Conservation (phyloP, 2,888 invertebrate species). For the Phengaris alcon region DNA sequence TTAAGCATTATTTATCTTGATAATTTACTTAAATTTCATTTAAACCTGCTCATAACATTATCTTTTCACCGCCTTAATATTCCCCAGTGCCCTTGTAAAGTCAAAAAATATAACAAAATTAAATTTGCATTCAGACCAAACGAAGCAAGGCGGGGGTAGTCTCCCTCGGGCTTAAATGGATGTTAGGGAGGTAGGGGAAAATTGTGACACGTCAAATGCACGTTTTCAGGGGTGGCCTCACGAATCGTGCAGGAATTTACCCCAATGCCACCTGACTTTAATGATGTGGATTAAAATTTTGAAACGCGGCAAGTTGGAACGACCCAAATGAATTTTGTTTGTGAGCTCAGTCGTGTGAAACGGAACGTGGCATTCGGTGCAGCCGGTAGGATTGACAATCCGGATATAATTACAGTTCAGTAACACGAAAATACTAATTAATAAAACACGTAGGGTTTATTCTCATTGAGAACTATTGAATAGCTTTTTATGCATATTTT, state of each 20-base stretch:
- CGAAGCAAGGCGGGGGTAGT: constrained; percentile 32
- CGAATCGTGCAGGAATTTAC: constrained; percentile 67
- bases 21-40: constrained; percentile 15
- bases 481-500: background rate
- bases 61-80: constrained; percentile 33
- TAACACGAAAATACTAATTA: constrained; percentile 48
- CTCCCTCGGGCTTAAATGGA: constrained; percentile 33
- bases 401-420: constrained; percentile 64
- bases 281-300: constrained; percentile 41
- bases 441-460: constrained; percentile 44
- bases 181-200: constrained; percentile 42
- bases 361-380: constrained; percentile 53
- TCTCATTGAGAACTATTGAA: constrained; percentile 42
- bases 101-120: constrained; percentile 69
- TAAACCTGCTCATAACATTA: constrained; percentile 13
- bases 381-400: constrained; percentile 49
- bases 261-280: constrained; percentile 46
- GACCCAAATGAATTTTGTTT: constrained; percentile 30
- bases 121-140: constrained; percentile 72
- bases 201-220: constrained; percentile 52
- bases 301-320: constrained; percentile 30
- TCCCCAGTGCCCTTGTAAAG: constrained; percentile 73
- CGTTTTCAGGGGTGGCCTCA: constrained; percentile 44
- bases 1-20: background rate
- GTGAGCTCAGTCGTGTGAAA: constrained; percentile 45